Evolutionary conservation across 2,888 invertebrate species (phyloP).

Genomic region (Andrena camellia): DNA sequence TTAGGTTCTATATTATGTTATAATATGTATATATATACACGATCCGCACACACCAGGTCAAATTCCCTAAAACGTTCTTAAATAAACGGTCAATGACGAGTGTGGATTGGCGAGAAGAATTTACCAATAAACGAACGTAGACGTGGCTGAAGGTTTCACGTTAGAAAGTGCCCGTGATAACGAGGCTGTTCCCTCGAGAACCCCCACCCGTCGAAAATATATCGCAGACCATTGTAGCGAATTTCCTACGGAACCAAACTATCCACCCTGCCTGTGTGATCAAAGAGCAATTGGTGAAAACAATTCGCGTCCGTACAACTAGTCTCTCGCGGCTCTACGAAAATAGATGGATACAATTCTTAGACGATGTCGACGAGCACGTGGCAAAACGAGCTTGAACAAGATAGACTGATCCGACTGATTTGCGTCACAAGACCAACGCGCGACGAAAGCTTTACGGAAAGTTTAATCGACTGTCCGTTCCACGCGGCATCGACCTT

Average conservation of each 20-base stretch:
- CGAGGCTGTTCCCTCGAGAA: neutral
- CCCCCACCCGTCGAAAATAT: neutral
- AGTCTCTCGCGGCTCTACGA: conserved; percentile 29
- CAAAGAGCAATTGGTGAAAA: conserved; percentile 41
- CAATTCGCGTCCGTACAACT: conserved; percentile 32
- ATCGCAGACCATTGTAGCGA: conserved; percentile 8
- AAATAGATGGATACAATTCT: conserved; percentile 49
- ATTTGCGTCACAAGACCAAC: conserved; percentile 1
- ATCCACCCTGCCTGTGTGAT: conserved; percentile 17
- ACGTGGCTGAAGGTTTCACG: conserved; percentile 14
- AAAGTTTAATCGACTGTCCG: conserved; percentile 24
- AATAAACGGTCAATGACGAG: conserved; percentile 36
- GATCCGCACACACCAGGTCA: conserved; percentile 69
- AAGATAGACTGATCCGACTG: conserved; percentile 23
- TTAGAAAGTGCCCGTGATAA: too few relatives aligned
- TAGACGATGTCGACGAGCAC: conserved; percentile 12
- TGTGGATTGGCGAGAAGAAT: conserved; percentile 21
- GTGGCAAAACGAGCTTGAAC: conserved; percentile 34
- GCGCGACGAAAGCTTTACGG: conserved; percentile 19
- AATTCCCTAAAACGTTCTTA: conserved; percentile 33
- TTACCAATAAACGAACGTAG: conserved; percentile 3
- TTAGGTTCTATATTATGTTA: conserved; percentile 65
- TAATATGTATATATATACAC: conserved; percentile 72
- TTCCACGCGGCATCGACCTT: conserved; percentile 49
- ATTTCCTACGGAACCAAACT: neutral